Evolutionary conservation across 2,888 invertebrate species (phyloP), one percentile per base, ranked within the genome.

Genomic region (Thecophora atra): DNA sequence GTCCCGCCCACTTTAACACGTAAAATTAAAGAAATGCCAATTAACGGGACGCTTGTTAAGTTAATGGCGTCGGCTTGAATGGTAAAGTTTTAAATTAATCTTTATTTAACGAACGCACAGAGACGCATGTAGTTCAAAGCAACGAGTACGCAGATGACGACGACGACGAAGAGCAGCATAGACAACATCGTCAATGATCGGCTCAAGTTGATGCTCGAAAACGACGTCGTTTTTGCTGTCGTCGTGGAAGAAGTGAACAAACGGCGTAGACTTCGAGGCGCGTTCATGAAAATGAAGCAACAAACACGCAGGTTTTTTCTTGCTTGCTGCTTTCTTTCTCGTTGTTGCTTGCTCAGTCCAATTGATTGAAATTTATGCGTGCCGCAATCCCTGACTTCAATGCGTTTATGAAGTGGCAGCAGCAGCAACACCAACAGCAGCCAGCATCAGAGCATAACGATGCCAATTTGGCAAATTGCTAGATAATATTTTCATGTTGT

Each of bases 391-490:
- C 21, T 26, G 19, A 21, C 17, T n/a, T 28, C 42, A 42, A 21
- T 26, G 44, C 68, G 56, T 42, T 68, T 58, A 68, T 24, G 56
- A 68, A 58, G 68, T 68, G 68, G 62, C 69, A 42, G 37, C 42
- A 70, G 21, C 51, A 47, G 56, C 56, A 19, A 26, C 47, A 63
- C 19, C 24, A 58, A 60, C 60, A 64, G 44, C 44, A 44, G 26
- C 58, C 24, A 58, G 15, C 24, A 24, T 28, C 58, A 28, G 13
- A 11, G 17, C 56, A 28, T 69, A 69, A 63, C 62, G 42, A 28
- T 21, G 63, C 62, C 62, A 70, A 70, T 63, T 70, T 70, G 73
- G 69, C 74, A 76, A 76, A 76, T 75, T 76, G 72, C n/a, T n/a
- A n/a, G n/a, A 71, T 75, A 68, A 64, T 37, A 58, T 58, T 58